Evolutionary conservation across 2,113 vertebrate species (phyloP).

Genomic region (Helogale parvula): DNA sequence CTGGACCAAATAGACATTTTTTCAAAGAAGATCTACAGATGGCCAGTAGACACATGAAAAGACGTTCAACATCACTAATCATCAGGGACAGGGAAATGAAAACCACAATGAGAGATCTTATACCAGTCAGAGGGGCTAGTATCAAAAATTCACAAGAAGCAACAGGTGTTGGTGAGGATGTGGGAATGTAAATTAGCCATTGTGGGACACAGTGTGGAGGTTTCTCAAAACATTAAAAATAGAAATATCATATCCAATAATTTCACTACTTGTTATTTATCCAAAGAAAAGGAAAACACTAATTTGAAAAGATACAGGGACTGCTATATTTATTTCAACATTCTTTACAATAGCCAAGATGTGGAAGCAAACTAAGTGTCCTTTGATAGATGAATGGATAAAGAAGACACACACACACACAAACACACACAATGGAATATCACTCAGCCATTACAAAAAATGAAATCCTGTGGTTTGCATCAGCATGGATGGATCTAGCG

Average conservation of each 20-base stretch:
- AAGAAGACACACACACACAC: not conserved
- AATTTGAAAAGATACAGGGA: not conserved
- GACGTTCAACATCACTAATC: not conserved
- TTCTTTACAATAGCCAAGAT: not conserved
- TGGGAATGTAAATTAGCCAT: not conserved
- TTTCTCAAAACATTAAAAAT: not conserved
- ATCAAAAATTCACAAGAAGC: not conserved
- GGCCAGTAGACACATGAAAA: not conserved
- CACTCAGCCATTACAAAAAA: not conserved
- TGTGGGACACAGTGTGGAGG: not conserved
- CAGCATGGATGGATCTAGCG: not conserved
- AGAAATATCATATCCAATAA: not conserved
- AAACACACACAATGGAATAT: not conserved
- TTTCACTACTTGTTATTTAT: not conserved
- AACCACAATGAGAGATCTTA: not conserved
- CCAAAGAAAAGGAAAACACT: not conserved
- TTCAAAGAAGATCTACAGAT: not conserved
- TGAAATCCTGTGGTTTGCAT: not conserved
- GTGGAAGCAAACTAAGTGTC: not conserved
- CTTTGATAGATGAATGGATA: not conserved
- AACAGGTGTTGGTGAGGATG: not conserved
- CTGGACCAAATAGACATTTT: not conserved
- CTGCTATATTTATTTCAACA: not conserved
- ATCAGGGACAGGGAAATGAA: not conserved
- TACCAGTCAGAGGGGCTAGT: not conserved